phyloP scores from a whole-genome alignment of 2,888 invertebrate species.

The Apantesis nais region DNA sequence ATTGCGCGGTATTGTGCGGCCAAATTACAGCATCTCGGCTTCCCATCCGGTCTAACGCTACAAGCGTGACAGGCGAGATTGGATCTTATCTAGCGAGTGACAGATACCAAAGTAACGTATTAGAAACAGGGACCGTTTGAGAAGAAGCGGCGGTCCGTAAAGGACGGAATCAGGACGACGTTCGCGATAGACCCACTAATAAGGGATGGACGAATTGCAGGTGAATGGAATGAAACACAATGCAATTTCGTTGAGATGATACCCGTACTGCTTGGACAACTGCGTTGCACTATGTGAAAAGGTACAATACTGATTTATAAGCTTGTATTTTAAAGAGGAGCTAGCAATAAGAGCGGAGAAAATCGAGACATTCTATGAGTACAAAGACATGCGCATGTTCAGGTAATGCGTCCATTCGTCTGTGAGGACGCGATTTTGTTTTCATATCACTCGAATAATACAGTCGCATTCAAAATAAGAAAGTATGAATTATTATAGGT shows the following conservation, averaged over 20 bases:
- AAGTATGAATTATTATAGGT: slow-evolving; percentile 51
- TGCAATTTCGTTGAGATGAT: slow-evolving; percentile 57
- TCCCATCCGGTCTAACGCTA: slow-evolving; percentile 75
- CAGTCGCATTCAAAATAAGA: slow-evolving; percentile 45
- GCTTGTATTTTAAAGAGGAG: slow-evolving; percentile 56
- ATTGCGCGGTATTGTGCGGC: slow-evolving; percentile 80
- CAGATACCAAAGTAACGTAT: slow-evolving; percentile 43
- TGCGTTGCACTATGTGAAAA: slow-evolving; percentile 61
- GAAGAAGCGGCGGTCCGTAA: slow-evolving; percentile 53
- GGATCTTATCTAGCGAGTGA: slow-evolving; percentile 46
- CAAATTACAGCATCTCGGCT: slow-evolving; percentile 82
- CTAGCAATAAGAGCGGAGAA: slow-evolving; percentile 67
- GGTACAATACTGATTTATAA: slow-evolving; percentile 72
- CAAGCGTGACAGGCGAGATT: slow-evolving; percentile 37
- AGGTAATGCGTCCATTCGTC: slow-evolving; percentile 60
- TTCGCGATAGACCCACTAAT: slow-evolving; percentile 62
- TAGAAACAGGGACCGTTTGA: slow-evolving; percentile 20
- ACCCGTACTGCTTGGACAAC: slow-evolving; percentile 62
- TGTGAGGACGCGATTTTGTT: slow-evolving; percentile 63
- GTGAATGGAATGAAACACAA: slow-evolving; percentile 71
- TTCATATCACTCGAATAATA: slow-evolving; percentile 57
- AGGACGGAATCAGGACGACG: slow-evolving; percentile 55
- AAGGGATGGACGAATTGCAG: slow-evolving; percentile 69
- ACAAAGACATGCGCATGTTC: slow-evolving; percentile 63
- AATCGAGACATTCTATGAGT: slow-evolving; percentile 68